Conservation (phyloP, 2,113 vertebrate genomes). For the Ginglymostoma cirratum region DNA sequence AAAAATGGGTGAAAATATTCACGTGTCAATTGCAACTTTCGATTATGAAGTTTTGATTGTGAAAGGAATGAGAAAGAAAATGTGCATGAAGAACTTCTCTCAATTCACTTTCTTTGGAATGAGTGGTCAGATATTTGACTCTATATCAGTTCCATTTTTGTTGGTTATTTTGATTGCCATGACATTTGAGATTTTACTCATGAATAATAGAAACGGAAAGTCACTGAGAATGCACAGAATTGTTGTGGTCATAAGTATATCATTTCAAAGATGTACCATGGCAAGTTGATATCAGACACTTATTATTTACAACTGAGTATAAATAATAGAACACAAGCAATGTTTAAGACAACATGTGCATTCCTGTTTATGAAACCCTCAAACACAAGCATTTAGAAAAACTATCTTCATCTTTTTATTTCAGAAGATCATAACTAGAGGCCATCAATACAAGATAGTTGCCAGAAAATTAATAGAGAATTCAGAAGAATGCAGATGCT, state of each 20-base stretch:
- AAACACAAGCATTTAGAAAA: not conserved
- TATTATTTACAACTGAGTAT: not conserved
- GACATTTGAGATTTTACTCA: constrained; percentile 11
- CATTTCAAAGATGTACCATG: not conserved
- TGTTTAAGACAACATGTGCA: not conserved
- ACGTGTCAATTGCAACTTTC: not conserved
- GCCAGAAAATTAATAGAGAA: not conserved
- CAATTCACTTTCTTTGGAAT: not conserved
- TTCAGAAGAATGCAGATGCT: not conserved
- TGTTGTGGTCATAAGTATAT: not conserved
- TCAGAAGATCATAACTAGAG: not conserved
- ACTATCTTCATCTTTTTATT: not conserved
- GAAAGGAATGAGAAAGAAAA: not conserved
- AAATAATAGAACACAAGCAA: not conserved
- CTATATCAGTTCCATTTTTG: not conserved
- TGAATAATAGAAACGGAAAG: constrained; percentile 1
- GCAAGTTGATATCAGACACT: not conserved
- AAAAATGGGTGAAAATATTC: not conserved
- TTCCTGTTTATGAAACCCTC: not conserved
- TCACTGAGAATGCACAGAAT: not conserved
- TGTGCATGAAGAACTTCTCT: not conserved
- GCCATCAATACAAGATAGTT: not conserved
- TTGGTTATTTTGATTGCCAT: not conserved
- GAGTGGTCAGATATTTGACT: not conserved
- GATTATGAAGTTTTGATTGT: not conserved